phyloP scores from a whole-genome alignment of 1,140 invertebrate species.

The Hylaeus volcanicus region DNA sequence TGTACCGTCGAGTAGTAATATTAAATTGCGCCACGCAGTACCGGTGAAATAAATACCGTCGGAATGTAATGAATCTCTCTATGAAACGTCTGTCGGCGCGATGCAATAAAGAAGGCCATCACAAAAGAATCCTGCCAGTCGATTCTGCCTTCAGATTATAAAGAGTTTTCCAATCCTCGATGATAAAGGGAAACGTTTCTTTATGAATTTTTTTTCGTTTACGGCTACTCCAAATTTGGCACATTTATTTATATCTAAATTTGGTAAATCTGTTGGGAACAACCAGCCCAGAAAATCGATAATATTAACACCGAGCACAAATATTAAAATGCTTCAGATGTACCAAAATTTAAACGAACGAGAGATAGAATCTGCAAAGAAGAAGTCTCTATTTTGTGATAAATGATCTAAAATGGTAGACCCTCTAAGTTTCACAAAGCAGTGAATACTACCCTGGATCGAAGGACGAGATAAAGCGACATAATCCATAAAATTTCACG shows the following conservation, averaged over 20 bases:
- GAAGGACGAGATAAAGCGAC: background rate
- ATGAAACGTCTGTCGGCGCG: background rate
- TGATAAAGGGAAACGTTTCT: too few species aligned
- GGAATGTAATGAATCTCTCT: background rate
- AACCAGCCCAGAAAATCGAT: too few species aligned
- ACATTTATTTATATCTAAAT: too few species aligned
- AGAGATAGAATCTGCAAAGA: too few species aligned
- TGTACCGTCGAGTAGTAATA: background rate
- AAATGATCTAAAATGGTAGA: too few species aligned
- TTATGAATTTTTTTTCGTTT: too few species aligned
- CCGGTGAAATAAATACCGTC: background rate
- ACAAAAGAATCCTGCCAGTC: background rate
- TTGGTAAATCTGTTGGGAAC: too few species aligned
- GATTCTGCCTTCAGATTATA: background rate
- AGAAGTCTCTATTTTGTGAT: too few species aligned
- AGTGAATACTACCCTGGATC: background rate
- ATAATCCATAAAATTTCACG: conserved; percentile 35
- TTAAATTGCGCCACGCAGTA: background rate
- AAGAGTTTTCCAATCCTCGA: background rate
- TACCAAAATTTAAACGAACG: too few species aligned
- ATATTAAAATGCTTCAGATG: too few species aligned
- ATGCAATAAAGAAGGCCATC: conserved; percentile 1
- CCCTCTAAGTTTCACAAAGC: background rate
- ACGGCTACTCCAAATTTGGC: too few species aligned
- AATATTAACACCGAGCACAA: too few species aligned